Base-by-base conservation (phyloP, 2,888 invertebrate genomes). In the Falcaria lacertinaria region DNA sequence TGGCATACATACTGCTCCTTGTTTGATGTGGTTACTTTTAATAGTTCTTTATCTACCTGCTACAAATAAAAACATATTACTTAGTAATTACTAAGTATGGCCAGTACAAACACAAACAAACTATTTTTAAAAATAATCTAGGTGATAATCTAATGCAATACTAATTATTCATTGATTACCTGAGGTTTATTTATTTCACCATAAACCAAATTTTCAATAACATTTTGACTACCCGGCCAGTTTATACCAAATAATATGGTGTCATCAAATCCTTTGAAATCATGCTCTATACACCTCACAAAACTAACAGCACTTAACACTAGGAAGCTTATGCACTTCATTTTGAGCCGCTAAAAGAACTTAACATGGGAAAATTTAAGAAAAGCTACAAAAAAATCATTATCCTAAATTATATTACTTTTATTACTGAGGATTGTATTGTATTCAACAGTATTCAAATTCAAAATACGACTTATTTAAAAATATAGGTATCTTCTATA, bases 1-100 rank as follows among this genome's bases (percentile, higher is more conserved):
- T 91, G 84, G 72, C 98, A 98, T 45, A 93, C 91, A 74, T 97
- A 98, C 55, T 92, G 91, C 70, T 98, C 98, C 65, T 95, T 92
- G 50, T 95, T 92, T 13, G 92, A 90, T 11, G 96, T 95, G 41
- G 91, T 93, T 41, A 97, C 92, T 52, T 92, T 82, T 42, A 96
- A 80, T 8, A 92, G 80, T 62, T 95, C 94, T 47, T 82, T 82
- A 45, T 86, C 66, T 22, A 4, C 13, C 25, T 22, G 13, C 37
- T 22, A 14, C 13, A 7, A 36, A 16, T 19, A 25, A 22, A 22
- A 14, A 1, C 14, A 0, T 37, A 34, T 34, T 34, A 33, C 5
- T 7, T 34, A 17, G 0, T 4, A 7, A 16, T 11, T 2, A 2
- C n/a, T n/a, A n/a, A n/a, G n/a, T n/a, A n/a, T n/a, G 6, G 4